Base-by-base conservation (phyloP, 2,797 vertebrate genomes). In the Thamnophis elegans region DNA sequence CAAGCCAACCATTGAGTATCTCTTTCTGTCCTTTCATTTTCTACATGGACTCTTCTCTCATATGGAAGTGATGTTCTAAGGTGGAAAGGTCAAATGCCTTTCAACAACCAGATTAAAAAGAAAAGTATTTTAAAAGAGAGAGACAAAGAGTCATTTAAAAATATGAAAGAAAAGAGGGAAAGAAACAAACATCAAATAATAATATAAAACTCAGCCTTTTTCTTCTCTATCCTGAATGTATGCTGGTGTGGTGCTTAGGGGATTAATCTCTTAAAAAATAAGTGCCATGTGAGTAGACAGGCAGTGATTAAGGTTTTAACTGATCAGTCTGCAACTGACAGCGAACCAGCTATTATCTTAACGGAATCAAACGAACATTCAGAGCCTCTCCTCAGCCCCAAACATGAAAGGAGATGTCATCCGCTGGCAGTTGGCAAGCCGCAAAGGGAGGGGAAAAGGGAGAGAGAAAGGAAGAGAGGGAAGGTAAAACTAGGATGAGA, bases 251-350 rank as follows among this genome's bases (percentile, higher is more conserved):
- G 97, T 97, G 97, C 98, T 98, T 97, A 97, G 97, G 97, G 98
- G 98, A 98, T 98, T 98, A 98, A 98, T 98, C 98, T 98, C 98
- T 98, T 98, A 98, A 98, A 99, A 99, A 99, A 98, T 98, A 99
- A 99, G 98, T 99, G 99, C 99, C 98, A 98, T 98, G 98, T 97
- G 97, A 98, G 98, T 99, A 98, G 99, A 99, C 99, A 99, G 99
- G 99, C 98, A 98, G 99, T 99, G 99, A 99, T 99, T 99, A 99
- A 99, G 99, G 99, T 99, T 99, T 99, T 99, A 99, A 99, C 98
- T 99, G 99, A 99, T 99, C 99, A 99, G 99, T 99, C 99, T 97
- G 98, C 98, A 97, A 98, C 99, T 99, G 99, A 99, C 99, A 99
- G 99, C 98, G 98, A 99, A 99, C 99, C 98, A 99, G 99, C 98